phyloP scores from a whole-genome alignment of 2,888 invertebrate genomes.

The Steinernema scapterisci region DNA sequence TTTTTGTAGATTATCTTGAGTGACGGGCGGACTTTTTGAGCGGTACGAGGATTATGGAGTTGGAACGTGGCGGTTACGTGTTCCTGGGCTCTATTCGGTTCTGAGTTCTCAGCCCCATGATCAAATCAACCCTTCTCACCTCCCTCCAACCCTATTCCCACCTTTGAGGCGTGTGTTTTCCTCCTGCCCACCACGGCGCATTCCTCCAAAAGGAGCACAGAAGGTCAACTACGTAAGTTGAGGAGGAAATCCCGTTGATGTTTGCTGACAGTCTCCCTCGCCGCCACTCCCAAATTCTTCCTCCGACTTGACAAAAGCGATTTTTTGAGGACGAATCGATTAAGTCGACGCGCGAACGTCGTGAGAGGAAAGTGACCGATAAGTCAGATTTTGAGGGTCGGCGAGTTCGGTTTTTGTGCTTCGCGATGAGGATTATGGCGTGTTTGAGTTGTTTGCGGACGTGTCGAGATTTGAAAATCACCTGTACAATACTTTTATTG shows the following conservation, averaged over 20 bases:
- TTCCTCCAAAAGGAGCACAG: neutral
- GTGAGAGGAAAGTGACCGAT: constrained; percentile 9
- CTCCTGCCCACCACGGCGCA: neutral
- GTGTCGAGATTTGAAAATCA: constrained; percentile 5
- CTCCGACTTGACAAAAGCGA: neutral
- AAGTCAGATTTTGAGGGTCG: no score
- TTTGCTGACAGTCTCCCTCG: neutral
- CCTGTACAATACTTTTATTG: no score
- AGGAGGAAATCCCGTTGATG: neutral
- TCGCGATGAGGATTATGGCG: neutral
- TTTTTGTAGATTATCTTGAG: neutral
- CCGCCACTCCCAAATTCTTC: neutral
- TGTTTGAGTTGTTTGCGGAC: constrained; percentile 1
- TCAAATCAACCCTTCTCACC: neutral
- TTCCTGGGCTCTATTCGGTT: no score
- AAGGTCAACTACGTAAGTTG: constrained; percentile 14
- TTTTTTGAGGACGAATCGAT: constrained; percentile 30
- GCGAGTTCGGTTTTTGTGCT: no score
- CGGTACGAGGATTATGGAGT: no score
- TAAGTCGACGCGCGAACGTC: constrained; percentile 27
- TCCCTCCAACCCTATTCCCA: no score
- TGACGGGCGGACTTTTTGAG: no score
- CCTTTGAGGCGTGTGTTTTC: neutral
- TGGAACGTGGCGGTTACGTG: no score
- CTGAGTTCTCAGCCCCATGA: neutral